These are phyloP conservation scores for Daphoenositta chrysoptera DNA, from an alignment of 2,113 vertebrate genomes.

Conservation along the genomic window DNA sequence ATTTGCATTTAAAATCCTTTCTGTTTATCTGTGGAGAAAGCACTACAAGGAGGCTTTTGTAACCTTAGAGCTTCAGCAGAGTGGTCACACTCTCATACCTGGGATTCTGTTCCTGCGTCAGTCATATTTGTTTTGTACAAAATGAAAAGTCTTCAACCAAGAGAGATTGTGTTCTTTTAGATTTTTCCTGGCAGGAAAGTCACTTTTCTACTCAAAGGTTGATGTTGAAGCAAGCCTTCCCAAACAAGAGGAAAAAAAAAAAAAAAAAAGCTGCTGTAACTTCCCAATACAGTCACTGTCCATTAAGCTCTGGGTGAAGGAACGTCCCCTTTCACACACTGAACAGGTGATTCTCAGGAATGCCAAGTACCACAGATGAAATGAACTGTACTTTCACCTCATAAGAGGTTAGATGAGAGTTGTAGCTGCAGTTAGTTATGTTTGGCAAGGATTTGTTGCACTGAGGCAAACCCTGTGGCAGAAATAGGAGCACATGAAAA, in stretches of 20 bases:
- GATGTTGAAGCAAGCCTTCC: not conserved
- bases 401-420: not conserved
- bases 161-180: not conserved
- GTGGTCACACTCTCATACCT: not conserved
- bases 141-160: not conserved
- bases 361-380: not conserved
- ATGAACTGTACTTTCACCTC: not conserved
- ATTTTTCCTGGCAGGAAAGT: not conserved
- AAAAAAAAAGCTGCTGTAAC: not conserved
- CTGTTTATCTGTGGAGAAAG: not conserved
- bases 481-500: not conserved
- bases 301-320: not conserved
- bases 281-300: rapidly evolving
- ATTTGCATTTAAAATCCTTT: not conserved
- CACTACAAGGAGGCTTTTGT: not conserved
- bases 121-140: not conserved
- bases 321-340: not conserved
- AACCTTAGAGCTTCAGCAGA: not conserved
- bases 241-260: not conserved
- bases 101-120: not conserved
- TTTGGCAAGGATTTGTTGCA: not conserved
- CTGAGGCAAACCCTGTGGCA: not conserved
- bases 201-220: not conserved
- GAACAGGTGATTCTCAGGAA: not conserved
- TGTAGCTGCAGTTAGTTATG: not conserved